Evolutionary conservation across 2,797 vertebrate species (phyloP).

Genomic region (Acanthurus tractus): DNA sequence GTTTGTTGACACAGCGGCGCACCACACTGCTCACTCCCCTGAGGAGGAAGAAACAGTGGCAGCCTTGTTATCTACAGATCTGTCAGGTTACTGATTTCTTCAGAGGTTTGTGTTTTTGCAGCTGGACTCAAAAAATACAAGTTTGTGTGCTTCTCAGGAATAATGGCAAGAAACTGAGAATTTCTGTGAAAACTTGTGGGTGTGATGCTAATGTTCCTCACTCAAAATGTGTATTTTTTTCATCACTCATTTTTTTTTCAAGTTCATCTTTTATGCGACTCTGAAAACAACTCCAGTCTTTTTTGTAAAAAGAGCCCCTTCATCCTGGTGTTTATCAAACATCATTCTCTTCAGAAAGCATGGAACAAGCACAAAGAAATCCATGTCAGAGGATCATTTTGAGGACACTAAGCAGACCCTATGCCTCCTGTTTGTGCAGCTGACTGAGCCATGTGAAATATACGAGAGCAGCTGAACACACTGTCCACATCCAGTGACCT

Average conservation of each 20-base stretch:
- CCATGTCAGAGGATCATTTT: background rate
- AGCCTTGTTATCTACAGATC: background rate
- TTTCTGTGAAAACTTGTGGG: background rate
- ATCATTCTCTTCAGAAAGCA: background rate
- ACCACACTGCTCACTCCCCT: slow-evolving; percentile 98
- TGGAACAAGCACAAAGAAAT: background rate
- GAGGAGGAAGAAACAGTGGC: slow-evolving; percentile 31
- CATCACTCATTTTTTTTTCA: no score
- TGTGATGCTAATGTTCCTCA: background rate
- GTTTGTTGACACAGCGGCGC: slow-evolving; percentile 92
- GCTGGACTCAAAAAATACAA: slow-evolving; percentile 6
- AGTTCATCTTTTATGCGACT: no score
- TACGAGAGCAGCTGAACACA: slow-evolving; percentile 27
- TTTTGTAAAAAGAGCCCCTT: no score
- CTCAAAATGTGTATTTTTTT: no score
- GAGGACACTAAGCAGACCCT: background rate
- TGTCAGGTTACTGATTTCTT: background rate
- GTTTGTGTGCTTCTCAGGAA: background rate
- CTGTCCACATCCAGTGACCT: slow-evolving; percentile 50
- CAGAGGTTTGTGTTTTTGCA: slow-evolving; percentile 23
- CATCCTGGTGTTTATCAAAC: background rate
- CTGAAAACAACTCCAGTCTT: no score
- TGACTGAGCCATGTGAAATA: slow-evolving; percentile 13
- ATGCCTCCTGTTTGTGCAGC: background rate
- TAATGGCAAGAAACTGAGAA: no score